These are phyloP conservation scores for Eupelmus urozonus DNA, from an alignment of 2,888 invertebrate genomes.

Conservation along the genomic window DNA sequence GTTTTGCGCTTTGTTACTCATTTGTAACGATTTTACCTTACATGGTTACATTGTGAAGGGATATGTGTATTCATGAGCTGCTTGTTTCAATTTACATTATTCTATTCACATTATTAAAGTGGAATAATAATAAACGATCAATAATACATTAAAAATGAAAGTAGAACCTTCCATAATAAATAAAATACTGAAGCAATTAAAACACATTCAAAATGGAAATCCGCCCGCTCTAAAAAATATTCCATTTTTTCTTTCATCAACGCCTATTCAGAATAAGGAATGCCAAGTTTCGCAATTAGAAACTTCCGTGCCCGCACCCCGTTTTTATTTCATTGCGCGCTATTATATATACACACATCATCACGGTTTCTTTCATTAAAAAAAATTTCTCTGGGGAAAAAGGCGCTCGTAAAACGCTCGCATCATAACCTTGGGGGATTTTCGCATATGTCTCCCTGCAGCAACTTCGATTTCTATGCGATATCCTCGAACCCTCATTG, in stretches of 20 bases:
- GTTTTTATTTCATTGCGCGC: not conserved
- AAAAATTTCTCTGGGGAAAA: constrained; percentile 39
- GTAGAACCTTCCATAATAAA: not conserved
- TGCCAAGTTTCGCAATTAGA: too few relatives aligned
- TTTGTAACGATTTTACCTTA: constrained; percentile 25
- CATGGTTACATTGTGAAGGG: not conserved
- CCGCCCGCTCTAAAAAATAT: too few relatives aligned
- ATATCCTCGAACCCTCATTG: not conserved
- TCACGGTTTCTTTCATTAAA: not conserved
- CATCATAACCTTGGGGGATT: not conserved
- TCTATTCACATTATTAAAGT: too few relatives aligned
- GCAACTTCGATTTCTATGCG: not conserved
- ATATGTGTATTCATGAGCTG: constrained; percentile 6
- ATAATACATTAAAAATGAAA: not conserved
- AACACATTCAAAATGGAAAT: too few relatives aligned
- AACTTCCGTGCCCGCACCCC: too few relatives aligned
- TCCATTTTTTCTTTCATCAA: too few relatives aligned
- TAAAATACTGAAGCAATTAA: too few relatives aligned
- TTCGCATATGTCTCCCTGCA: not conserved
- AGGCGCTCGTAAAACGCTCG: constrained; percentile 2
- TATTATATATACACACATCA: not conserved
- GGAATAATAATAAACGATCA: not conserved
- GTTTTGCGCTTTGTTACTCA: constrained; percentile 17
- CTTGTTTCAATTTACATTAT: not conserved
- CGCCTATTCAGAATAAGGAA: too few relatives aligned